Evolutionary conservation across 2,888 invertebrate genomes (phyloP).

Genomic region (Tridacna crocea): DNA sequence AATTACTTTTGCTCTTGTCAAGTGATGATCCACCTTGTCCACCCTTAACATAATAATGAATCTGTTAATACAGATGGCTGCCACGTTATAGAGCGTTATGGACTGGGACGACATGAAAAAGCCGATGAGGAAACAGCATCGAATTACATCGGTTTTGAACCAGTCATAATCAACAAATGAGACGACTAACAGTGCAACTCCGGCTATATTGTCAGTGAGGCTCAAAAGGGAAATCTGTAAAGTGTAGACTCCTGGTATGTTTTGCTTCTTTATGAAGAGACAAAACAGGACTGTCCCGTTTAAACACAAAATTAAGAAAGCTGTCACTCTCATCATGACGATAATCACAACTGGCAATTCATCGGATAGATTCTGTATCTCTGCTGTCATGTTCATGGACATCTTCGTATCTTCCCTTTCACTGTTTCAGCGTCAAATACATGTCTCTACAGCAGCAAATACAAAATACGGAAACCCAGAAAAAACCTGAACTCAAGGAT

Average conservation of each 20-base stretch:
- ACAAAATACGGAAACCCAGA: too few relatives aligned
- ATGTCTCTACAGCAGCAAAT: too few relatives aligned
- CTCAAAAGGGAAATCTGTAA: constrained; percentile 8
- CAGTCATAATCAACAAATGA: constrained; percentile 5
- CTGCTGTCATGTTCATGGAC: neutral
- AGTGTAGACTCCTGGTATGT: neutral
- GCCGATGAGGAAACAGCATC: neutral
- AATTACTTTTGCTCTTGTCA: neutral
- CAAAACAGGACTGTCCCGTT: neutral
- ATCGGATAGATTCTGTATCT: neutral
- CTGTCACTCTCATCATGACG: neutral
- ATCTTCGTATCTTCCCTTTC: neutral
- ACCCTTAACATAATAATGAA: neutral
- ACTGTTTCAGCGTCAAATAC: too few relatives aligned
- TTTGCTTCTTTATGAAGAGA: neutral
- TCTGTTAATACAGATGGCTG: too few relatives aligned
- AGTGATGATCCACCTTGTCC: neutral
- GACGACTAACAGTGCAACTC: neutral
- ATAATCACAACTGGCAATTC: neutral
- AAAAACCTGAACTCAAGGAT: too few relatives aligned
- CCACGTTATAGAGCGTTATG: constrained; percentile 10
- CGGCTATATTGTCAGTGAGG: constrained; percentile 3
- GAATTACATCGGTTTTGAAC: neutral
- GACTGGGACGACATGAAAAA: constrained; percentile 15
- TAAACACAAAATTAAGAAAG: neutral